Base-by-base conservation (phyloP, 2,797 vertebrate species). In the Gymnopithys bicolor region DNA sequence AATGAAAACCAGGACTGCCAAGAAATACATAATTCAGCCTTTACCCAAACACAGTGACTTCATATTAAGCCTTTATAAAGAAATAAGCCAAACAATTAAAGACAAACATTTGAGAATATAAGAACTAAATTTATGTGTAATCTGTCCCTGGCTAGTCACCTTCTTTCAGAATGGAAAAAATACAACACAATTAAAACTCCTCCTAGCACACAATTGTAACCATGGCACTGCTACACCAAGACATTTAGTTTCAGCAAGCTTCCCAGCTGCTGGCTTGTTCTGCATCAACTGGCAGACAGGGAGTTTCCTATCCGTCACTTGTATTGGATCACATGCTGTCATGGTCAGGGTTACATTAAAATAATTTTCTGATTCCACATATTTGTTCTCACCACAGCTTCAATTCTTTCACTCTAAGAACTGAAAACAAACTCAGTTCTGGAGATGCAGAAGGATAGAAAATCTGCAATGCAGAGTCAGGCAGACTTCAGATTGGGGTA, bases 21-120 rank as follows among this genome's bases (percentile, higher is more conserved):
- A 95, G 60, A 92, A 90, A 89, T 28, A 71, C 32, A 15, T 27
- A 89, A 79, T 58, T 84, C 63, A 81, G 48, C 51, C 58, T 90
- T 67, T 77, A 49, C 37, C 11, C 56, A 84, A 89, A 90, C 60
- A 80, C 58, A 70, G 43, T 49, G 79, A 88, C 68, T 91, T 94
- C 45, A 46, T 64, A 86, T 80, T 91, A 81, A 94, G 89, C 48
- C 91, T 92, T 53, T 53, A 92, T 39, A 60, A 82, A 75, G 49
- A 74, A 90, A 78, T 84, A 85, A 92, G 28, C 11, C 87, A 93
- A 96, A 87, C 75, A 76, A 84, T 39, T 76, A 87, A 37, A 86
- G 49, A 76, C 62, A 66, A 91, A 88, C 25, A 88, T 73, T 11
- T 80, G 52, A 86, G 87, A 69, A 43, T 46, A 59, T 15, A 79